Conservation (phyloP, 2,113 vertebrate species). For the Vanacampus margaritifer region DNA sequence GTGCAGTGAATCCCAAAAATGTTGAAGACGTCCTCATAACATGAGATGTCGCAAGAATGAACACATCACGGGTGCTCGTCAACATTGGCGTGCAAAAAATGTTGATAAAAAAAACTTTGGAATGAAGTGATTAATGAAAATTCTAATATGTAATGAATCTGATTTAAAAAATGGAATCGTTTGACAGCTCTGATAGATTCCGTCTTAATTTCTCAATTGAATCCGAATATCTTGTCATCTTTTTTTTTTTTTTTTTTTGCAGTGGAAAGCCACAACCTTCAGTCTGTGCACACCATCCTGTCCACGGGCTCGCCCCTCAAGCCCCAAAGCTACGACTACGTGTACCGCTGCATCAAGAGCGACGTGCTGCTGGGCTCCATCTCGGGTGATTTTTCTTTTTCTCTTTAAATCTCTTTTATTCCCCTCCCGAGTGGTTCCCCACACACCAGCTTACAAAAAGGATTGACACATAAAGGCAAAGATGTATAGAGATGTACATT, state of each 20-base stretch:
- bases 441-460: conserved; percentile 24
- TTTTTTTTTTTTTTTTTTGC: conserved; percentile 3
- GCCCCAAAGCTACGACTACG: conserved; percentile 91
- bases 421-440: background rate
- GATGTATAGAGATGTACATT: conserved; percentile 33
- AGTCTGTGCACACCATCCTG: conserved; percentile 89
- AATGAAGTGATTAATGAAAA: too few relatives aligned
- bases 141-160: too few relatives aligned
- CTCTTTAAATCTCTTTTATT: background rate
- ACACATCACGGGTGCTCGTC: too few relatives aligned
- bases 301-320: conserved; percentile 93
- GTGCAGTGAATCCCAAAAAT: too few relatives aligned
- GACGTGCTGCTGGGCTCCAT: conserved; percentile 89
- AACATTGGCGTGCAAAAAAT: too few relatives aligned
- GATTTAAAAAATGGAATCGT: too few relatives aligned
- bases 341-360: conserved; percentile 86
- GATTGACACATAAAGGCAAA: conserved; percentile 19
- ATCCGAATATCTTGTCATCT: background rate
- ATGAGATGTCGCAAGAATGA: too few relatives aligned
- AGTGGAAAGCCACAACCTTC: conserved; percentile 89
- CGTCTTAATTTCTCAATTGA: too few relatives aligned
- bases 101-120: too few relatives aligned
- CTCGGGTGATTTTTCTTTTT: conserved; percentile 76
- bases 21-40: too few relatives aligned
- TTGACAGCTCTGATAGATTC: too few relatives aligned